A percentile compares a stretch with the other conserved stretches of the same genome.
phyloP scores from a whole-genome alignment of 2,113 vertebrate genomes.

The Serinus canaria region DNA sequence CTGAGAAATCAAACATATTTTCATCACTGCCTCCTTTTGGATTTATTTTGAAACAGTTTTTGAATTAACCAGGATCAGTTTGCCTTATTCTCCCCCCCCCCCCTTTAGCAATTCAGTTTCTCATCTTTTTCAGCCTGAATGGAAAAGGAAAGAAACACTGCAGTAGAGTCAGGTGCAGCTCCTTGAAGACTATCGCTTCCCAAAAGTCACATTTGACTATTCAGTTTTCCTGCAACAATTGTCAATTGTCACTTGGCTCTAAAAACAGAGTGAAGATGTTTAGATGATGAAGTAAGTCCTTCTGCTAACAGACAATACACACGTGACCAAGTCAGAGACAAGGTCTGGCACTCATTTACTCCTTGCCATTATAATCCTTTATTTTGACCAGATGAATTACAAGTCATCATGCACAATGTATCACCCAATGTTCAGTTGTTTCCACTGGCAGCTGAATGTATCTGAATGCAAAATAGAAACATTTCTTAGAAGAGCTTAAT shows the following conservation, averaged over 20 bases:
- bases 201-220: not conserved
- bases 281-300: not conserved
- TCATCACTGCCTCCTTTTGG: not conserved
- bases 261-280: not conserved
- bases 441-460: not conserved
- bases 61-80: not conserved
- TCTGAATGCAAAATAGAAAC: not conserved
- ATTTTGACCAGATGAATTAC: not conserved
- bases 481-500: not conserved
- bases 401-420: not conserved
- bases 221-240: not conserved
- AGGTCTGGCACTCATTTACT: not conserved
- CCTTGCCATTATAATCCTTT: not conserved
- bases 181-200: not conserved
- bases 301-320: not conserved
- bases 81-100: not conserved
- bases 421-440: not conserved
- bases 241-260: not conserved
- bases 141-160: not conserved
- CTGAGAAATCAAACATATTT: not conserved
- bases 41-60: not conserved
- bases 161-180: not conserved
- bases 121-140: not conserved
- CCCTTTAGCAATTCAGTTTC: not conserved
- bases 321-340: not conserved